These are phyloP conservation scores for Aradus depressus DNA, from an alignment of 2,888 invertebrate genomes.

Conservation along the genomic window DNA sequence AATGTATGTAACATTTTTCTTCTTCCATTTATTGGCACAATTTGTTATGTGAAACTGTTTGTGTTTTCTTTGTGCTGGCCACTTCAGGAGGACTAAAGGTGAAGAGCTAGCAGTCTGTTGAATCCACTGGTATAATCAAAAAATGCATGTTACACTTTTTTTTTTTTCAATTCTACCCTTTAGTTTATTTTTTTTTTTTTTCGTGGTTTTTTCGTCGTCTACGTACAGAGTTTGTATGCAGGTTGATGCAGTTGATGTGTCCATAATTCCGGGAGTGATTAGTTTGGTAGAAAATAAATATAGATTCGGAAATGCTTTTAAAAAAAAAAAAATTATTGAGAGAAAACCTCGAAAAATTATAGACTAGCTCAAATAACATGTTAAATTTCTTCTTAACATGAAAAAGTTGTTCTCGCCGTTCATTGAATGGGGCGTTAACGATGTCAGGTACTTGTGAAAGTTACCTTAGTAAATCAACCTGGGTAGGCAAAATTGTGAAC, in stretches of 20 bases:
- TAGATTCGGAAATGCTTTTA: not conserved
- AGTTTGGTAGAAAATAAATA: not conserved
- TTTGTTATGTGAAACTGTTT: constrained; percentile 16
- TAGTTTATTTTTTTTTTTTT: constrained; percentile 5
- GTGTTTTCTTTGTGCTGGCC: constrained; percentile 29
- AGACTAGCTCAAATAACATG: too few relatives aligned
- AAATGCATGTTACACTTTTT: constrained; percentile 14
- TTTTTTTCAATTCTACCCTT: not conserved
- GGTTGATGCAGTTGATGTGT: too few relatives aligned
- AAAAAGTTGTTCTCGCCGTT: too few relatives aligned
- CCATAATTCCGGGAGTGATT: too few relatives aligned
- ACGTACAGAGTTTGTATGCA: not conserved
- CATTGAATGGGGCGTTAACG: too few relatives aligned
- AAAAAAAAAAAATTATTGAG: not conserved
- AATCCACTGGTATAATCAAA: constrained; percentile 21
- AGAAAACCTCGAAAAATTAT: too few relatives aligned
- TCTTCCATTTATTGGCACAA: not conserved
- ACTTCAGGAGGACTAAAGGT: constrained; percentile 33
- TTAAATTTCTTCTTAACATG: too few relatives aligned
- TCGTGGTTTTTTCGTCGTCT: not conserved
- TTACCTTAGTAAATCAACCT: too few relatives aligned
- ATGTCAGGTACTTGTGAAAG: too few relatives aligned
- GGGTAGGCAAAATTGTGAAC: too few relatives aligned
- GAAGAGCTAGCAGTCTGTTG: constrained; percentile 32
- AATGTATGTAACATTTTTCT: not conserved